Percentiles rank a stretch among this genome's conserved stretches.
Conservation (phyloP, 2,888 invertebrate species). For the Diarsia mendica region DNA sequence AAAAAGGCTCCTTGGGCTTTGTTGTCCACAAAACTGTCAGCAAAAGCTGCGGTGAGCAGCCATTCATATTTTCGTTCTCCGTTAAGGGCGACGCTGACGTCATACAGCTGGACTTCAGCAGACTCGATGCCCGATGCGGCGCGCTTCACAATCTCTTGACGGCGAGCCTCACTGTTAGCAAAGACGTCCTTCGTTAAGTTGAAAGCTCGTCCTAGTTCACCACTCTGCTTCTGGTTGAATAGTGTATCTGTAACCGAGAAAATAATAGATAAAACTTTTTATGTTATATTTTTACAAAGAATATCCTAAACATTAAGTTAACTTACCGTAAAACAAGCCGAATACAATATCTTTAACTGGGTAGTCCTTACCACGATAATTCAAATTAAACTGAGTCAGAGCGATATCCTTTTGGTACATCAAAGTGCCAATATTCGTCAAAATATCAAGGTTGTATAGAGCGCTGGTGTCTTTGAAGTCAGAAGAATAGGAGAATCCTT, state of each 20-base stretch:
- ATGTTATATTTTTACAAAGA: too few species aligned
- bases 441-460: conserved; percentile 70
- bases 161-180: conserved; percentile 82
- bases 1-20: conserved; percentile 89
- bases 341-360: conserved; percentile 82
- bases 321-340: conserved; percentile 80
- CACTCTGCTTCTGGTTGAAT: conserved; percentile 77
- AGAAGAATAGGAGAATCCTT: conserved; percentile 87
- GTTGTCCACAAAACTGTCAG: conserved; percentile 89
- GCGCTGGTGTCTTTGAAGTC: conserved; percentile 81
- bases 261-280: background rate
- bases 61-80: conserved; percentile 88
- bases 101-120: conserved; percentile 86
- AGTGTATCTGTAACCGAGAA: conserved; percentile 72
- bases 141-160: conserved; percentile 87
- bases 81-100: conserved; percentile 89
- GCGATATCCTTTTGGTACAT: conserved; percentile 83
- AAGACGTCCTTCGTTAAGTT: conserved; percentile 71
- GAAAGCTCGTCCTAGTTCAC: conserved; percentile 73
- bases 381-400: conserved; percentile 86
- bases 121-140: conserved; percentile 89
- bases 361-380: conserved; percentile 81
- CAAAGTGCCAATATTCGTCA: conserved; percentile 70
- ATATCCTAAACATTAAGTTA: background rate
- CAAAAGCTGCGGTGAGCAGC: conserved; percentile 88